phyloP scores from a whole-genome alignment of 1,140 invertebrate species.

The Euglossa dilemma region DNA sequence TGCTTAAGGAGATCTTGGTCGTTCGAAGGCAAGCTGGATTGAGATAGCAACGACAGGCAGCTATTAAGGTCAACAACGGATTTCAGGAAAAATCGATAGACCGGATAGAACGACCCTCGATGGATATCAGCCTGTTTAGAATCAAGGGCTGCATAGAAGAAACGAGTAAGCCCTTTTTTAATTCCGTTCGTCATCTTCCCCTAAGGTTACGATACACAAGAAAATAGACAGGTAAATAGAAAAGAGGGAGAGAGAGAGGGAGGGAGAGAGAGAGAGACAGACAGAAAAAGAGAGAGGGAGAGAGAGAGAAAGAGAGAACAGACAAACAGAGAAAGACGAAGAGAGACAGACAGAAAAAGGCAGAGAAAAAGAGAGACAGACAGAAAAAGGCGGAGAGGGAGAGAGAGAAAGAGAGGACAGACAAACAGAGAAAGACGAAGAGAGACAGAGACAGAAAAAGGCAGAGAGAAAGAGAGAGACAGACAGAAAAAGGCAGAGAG shows the following conservation, averaged over 20 bases:
- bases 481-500: too few species aligned
- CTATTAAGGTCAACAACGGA: slow-evolving; percentile 62
- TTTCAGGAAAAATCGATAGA: slow-evolving; percentile 61
- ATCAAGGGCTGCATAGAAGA: slow-evolving; percentile 36
- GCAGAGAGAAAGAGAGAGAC: too few species aligned
- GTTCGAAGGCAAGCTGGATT: slow-evolving; percentile 15
- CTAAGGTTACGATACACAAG: background rate
- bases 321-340: too few species aligned
- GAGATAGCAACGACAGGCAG: slow-evolving; percentile 35
- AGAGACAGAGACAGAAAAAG: too few species aligned
- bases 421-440: too few species aligned
- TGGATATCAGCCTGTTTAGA: slow-evolving; percentile 50
- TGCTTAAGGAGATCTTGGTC: slow-evolving; percentile 26
- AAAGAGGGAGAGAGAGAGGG: too few species aligned
- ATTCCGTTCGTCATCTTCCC: slow-evolving; percentile 12
- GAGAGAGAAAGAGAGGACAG: too few species aligned
- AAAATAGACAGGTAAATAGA: too few species aligned
- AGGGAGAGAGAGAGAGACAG: too few species aligned
- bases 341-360: too few species aligned
- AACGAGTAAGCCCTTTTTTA: slow-evolving; percentile 36
- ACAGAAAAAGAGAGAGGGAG: background rate
- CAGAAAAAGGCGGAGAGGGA: too few species aligned
- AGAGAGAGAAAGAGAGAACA: background rate
- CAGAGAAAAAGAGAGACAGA: too few species aligned
- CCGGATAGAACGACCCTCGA: slow-evolving; percentile 43